These are phyloP conservation scores for Tetraodon nigroviridis DNA, from an alignment of 2,113 vertebrate species.

Conservation along the genomic window DNA sequence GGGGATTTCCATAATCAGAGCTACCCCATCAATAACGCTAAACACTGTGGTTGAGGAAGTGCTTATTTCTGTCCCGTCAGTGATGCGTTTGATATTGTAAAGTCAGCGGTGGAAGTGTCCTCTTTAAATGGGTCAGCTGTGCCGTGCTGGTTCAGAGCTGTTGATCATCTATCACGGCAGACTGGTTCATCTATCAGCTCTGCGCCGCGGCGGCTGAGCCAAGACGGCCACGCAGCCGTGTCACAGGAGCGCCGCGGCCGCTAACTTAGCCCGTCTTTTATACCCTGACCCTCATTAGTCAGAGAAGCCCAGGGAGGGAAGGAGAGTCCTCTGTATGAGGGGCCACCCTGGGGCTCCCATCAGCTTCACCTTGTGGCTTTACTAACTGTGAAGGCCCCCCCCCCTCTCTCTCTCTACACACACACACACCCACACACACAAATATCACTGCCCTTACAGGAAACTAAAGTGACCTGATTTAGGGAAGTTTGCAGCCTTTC, in stretches of 20 bases:
- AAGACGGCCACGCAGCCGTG: conserved; percentile 34
- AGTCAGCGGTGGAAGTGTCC: conserved; percentile 29
- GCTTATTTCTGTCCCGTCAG: no score
- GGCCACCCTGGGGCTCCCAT: conserved; percentile 16
- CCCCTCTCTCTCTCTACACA: no score
- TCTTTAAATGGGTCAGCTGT: conserved; percentile 60
- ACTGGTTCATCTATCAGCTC: conserved; percentile 62
- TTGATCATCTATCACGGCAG: conserved; percentile 63
- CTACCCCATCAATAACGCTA: no score
- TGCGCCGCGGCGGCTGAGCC: conserved; percentile 3
- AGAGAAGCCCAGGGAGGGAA: conserved; percentile 20
- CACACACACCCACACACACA: no score
- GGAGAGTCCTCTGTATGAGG: conserved; percentile 21
- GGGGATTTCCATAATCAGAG: no score
- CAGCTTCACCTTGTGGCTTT: conserved; percentile 24
- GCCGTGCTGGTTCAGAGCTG: conserved; percentile 44
- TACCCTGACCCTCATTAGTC: conserved; percentile 54
- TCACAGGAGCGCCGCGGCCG: conserved; percentile 36
- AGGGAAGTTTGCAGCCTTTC: conserved; percentile 24
- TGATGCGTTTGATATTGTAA: no score
- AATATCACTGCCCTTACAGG: conserved; percentile 19
- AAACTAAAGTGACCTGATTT: conserved; percentile 44
- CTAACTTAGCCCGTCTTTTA: conserved; percentile 40
- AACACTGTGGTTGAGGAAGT: no score
- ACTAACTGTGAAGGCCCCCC: neutral